Base-by-base conservation (phyloP, 2,888 invertebrate species). In the Smittia aterrima region DNA sequence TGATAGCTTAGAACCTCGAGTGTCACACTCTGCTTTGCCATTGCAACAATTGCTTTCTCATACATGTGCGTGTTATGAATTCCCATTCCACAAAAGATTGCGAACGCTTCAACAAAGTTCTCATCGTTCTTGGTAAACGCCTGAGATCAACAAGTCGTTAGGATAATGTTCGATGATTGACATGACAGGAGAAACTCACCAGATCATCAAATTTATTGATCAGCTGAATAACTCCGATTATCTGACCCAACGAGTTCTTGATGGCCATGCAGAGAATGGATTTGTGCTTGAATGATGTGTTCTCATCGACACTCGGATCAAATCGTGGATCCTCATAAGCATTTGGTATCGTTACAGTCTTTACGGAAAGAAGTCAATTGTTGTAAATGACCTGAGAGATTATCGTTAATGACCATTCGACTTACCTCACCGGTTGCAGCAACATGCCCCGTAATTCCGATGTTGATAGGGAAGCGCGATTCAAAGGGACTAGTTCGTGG, bases 1-100 rank as follows among this genome's bases (percentile, higher is more conserved):
- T 97, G 97, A 85, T 96, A 97, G 82, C 96, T 96, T 79, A 97
- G 85, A 77, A 88, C 88, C 85, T 97, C 97, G 79, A 97, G 85
- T 3, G 96, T 96, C 76, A 97, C 96, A 80, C 92, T 94, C 83
- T 97, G 96, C 82, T 96, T 96, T 75, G 96, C 96, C 91, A 96
- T 96, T 18, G 96, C 94, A 76, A 93, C 93, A 81, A 95, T 91
- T 53, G 96, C 96, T 83, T 92, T 95, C 84, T 97, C 96, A 81
- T 96, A 97, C 95, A 96, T 96, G 82, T 95, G 93, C 73, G 96
- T 96, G 81, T 97, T 97, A 84, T 96, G 94, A 76, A 97, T 96
- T 74, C 97, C 97, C 92, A 97, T 94, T 40, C 97, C 97, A 84
- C 96, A 96, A 85, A 97, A 97, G 79, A 97, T 96, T 76, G 96